Evolutionary conservation across 2,888 invertebrate genomes (phyloP).

Genomic region (Phragmatobia fuliginosa): DNA sequence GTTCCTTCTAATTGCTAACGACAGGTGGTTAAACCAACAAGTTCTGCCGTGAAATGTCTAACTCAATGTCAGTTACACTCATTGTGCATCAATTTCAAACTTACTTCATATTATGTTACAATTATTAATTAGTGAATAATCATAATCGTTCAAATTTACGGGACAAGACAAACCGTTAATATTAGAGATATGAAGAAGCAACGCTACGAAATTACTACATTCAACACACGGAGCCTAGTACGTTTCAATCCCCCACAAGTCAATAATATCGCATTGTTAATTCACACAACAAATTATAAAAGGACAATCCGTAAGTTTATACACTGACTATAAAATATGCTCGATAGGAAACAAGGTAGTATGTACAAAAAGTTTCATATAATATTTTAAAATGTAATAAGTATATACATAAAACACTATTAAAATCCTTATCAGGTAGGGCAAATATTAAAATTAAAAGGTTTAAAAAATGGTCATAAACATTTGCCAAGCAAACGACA

Average conservation of each 20-base stretch:
- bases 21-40: slow-evolving; percentile 23
- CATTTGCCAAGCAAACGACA: slow-evolving; percentile 34
- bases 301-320: slow-evolving; percentile 31
- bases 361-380: slow-evolving; percentile 51
- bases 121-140: slow-evolving; percentile 40
- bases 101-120: slow-evolving; percentile 28
- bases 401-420: slow-evolving; percentile 59
- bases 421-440: slow-evolving; percentile 59
- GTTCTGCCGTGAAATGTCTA: slow-evolving; percentile 20
- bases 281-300: slow-evolving; percentile 25
- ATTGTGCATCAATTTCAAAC: slow-evolving; percentile 24
- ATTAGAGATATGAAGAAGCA: slow-evolving; percentile 13
- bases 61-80: slow-evolving; percentile 9
- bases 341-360: slow-evolving; percentile 53
- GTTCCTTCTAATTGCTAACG: slow-evolving; percentile 8
- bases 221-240: slow-evolving; percentile 21
- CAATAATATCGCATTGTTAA: slow-evolving; percentile 28
- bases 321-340: slow-evolving; percentile 49
- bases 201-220: slow-evolving; percentile 19
- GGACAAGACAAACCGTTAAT: slow-evolving; percentile 20
- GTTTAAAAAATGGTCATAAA: slow-evolving; percentile 39
- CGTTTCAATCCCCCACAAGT: slow-evolving; percentile 26
- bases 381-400: slow-evolving; percentile 51
- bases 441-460: slow-evolving; percentile 49
- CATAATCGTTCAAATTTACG: slow-evolving; percentile 45